phyloP scores from a whole-genome alignment of 2,797 vertebrate species.

The Enteromius unitaeniatus region DNA sequence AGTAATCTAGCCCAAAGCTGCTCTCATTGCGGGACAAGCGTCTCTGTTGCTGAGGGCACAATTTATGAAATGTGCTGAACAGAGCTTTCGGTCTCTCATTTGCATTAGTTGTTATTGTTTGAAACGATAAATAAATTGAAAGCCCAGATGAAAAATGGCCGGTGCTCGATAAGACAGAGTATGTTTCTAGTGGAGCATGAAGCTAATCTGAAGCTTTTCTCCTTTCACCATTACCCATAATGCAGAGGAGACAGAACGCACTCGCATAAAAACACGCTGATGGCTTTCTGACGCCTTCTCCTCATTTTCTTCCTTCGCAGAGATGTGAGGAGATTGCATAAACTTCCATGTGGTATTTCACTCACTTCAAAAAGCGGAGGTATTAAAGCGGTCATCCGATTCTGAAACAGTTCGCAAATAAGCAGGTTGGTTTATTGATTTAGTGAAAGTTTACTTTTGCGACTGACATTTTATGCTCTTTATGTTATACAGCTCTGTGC shows the following conservation, averaged over 20 bases:
- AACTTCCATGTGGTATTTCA: slow-evolving; percentile 5
- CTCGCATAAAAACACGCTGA: slow-evolving; percentile 56
- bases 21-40: slow-evolving; percentile 48
- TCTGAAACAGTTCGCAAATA: slow-evolving; percentile 36
- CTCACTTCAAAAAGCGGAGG: slow-evolving; percentile 10
- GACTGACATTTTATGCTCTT: slow-evolving; percentile 19
- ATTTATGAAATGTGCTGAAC: slow-evolving; percentile 77
- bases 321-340: slow-evolving; percentile 56
- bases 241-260: slow-evolving; percentile 56
- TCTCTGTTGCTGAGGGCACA: slow-evolving; percentile 56
- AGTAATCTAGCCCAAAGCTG: slow-evolving; percentile 68
- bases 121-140: slow-evolving; percentile 79
- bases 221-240: slow-evolving; percentile 57
- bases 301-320: slow-evolving; percentile 14
- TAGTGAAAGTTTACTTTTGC: slow-evolving; percentile 35
- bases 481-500: slow-evolving; percentile 24
- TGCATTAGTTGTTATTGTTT: slow-evolving; percentile 79
- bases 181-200: slow-evolving; percentile 65
- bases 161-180: slow-evolving; percentile 58
- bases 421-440: slow-evolving; percentile 53
- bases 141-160: slow-evolving; percentile 64
- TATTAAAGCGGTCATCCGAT: slow-evolving; percentile 23
- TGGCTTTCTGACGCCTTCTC: slow-evolving; percentile 53
- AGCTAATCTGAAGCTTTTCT: slow-evolving; percentile 62
- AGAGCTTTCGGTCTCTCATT: slow-evolving; percentile 68